Base-by-base conservation (phyloP, 2,113 vertebrate genomes). In the Psittacus erithacus region DNA sequence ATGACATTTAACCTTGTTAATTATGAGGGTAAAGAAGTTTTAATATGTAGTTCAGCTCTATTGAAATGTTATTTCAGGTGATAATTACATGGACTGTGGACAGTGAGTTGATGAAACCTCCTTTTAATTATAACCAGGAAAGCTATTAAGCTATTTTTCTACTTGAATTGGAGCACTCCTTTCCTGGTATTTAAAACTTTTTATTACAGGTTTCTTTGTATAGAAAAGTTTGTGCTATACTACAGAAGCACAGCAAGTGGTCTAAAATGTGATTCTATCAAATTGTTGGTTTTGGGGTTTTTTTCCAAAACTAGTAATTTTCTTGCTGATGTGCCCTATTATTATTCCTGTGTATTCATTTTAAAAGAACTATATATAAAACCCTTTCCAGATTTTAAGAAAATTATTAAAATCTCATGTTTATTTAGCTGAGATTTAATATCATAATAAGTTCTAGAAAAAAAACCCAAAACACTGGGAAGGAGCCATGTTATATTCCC, bases 111-210 rank as follows among this genome's bases (percentile, higher is more conserved):
- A 55, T 64, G 55, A 80, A 95, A 84, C 18, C 19, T 90, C 17
- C n/a, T 90, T 95, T 90, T 84, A 91, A 82, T 92, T 96, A 82
- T 52, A 87, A 82, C n/a, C 20, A 27, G 31, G 24, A 96, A 95
- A 91, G 29, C 19, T 33, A 64, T 52, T 68, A 83, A 84, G 29
- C 14, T 57, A 63, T 93, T 88, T 82, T 55, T 84, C 24, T 60
- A 7, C 81, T 88, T 69, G n/a, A 92, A 52, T 29, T 62, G 11
- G 9, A 93, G 24, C 38, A 83, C 86, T 94, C 9, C 0, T 15
- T 86, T 92, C 31, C n/a, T 55, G 17, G 4, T 31, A 62, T 94
- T 95, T 85, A 65, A 91, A 86, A 20, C 22, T 82, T 38, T 74
- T 90, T 69, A 47, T 78, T 93, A 52, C 4, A 44, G 5, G 15